phyloP scores from a whole-genome alignment of 2,888 invertebrate species.

The Drosophila helvetica region DNA sequence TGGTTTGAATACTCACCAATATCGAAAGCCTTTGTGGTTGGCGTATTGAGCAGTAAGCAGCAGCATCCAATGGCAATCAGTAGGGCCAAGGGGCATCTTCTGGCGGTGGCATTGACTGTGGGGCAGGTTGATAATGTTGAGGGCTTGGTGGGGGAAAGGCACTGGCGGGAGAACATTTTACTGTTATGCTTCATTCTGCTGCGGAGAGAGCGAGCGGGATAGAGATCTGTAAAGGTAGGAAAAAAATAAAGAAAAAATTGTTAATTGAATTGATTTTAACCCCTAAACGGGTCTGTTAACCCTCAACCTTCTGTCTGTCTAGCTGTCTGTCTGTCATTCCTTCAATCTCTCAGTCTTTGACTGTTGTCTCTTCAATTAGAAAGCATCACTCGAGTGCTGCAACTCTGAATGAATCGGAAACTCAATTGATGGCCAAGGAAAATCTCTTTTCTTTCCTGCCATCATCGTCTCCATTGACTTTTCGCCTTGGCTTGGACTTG shows the following conservation, averaged over 20 bases:
- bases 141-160: conserved; percentile 74
- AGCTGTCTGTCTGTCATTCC: neutral
- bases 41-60: conserved; percentile 71
- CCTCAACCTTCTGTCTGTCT: neutral
- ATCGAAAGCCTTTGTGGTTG: conserved; percentile 76
- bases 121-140: conserved; percentile 50
- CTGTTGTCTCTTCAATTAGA: conserved; percentile 37
- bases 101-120: conserved; percentile 17
- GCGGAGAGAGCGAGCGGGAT: no score
- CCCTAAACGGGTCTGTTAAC: neutral
- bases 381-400: conserved; percentile 37
- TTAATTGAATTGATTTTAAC: neutral
- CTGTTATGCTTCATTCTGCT: conserved; percentile 59
- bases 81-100: conserved; percentile 66
- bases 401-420: conserved; percentile 58
- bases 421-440: conserved; percentile 63
- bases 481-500: conserved; percentile 35
- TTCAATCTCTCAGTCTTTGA: conserved; percentile 8
- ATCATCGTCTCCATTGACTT: conserved; percentile 31
- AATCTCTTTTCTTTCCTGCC: conserved; percentile 33
- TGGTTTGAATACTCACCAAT: conserved; percentile 73
- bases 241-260: neutral
- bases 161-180: conserved; percentile 81
- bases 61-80: conserved; percentile 66
- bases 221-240: conserved; percentile 54